Conservation (phyloP, 2,888 invertebrate genomes). For the Tethea ocularis region DNA sequence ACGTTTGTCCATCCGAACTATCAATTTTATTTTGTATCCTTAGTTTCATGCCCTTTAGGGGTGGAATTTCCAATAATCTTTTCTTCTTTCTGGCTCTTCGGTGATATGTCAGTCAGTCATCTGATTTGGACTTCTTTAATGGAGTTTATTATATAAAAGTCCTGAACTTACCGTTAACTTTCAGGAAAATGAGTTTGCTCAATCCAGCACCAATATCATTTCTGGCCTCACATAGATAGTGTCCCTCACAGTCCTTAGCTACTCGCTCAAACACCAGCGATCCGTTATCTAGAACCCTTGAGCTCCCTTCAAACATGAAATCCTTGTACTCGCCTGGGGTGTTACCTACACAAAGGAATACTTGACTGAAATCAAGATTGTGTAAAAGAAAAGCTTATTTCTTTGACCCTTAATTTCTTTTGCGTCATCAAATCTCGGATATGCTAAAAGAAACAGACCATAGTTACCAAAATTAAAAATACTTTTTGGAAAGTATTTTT, state of each 20-base stretch:
- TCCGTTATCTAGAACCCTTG: conserved; percentile 91
- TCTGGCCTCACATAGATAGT: conserved; percentile 96
- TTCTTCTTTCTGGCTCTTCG: too few relatives aligned
- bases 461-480: too few relatives aligned
- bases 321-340: conserved; percentile 92
- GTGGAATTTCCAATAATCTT: too few relatives aligned
- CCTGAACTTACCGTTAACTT: conserved; percentile 90
- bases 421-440: conserved; percentile 27
- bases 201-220: conserved; percentile 96
- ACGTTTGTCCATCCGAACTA: too few relatives aligned
- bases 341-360: conserved; percentile 70
- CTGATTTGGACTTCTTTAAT: neutral
- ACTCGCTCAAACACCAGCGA: conserved; percentile 92
- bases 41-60: too few relatives aligned
- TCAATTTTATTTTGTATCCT: too few relatives aligned
- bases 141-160: neutral
- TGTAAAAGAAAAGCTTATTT: conserved; percentile 15
- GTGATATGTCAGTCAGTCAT: too few relatives aligned
- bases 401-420: conserved; percentile 36
- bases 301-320: conserved; percentile 90
- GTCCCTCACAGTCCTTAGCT: conserved; percentile 94
- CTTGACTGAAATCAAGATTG: conserved; percentile 20
- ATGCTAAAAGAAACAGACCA: too few relatives aligned
- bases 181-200: conserved; percentile 95
- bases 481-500: too few relatives aligned